A percentile compares a stretch with the other conserved stretches of the same genome.
Conservation (phyloP, 2,113 vertebrate species). For the Panthera leo region DNA sequence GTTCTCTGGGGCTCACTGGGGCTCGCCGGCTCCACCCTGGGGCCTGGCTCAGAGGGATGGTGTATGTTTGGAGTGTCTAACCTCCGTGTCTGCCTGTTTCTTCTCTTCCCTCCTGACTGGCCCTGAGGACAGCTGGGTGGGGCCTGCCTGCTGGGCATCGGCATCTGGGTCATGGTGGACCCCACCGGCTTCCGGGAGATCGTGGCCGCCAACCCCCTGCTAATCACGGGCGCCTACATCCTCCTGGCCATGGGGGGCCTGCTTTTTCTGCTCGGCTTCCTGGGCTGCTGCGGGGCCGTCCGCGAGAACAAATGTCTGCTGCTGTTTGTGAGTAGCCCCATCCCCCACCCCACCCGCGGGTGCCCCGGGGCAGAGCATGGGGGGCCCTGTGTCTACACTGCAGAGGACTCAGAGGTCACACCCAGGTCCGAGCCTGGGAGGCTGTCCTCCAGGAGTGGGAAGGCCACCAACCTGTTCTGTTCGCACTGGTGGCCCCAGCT, state of each 20-base stretch:
- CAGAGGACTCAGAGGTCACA: neutral
- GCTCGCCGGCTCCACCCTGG: neutral
- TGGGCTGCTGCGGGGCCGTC: constrained; percentile 95
- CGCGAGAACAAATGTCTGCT: constrained; percentile 95
- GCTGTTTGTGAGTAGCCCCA: constrained; percentile 90
- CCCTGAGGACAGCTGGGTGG: constrained; percentile 89
- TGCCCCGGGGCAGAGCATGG: rapidly evolving
- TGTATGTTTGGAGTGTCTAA: neutral
- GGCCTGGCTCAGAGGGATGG: rapidly evolving
- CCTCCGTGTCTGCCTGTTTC: neutral
- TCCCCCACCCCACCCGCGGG: neutral
- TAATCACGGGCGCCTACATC: constrained; percentile 93
- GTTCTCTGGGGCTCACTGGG: neutral
- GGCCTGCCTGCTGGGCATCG: constrained; percentile 90
- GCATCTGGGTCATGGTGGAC: constrained; percentile 94
- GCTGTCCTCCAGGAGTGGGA: rapidly evolving
- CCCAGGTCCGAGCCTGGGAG: neutral
- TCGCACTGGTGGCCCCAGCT: neutral
- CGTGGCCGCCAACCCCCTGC: constrained; percentile 92
- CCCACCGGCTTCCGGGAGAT: constrained; percentile 95
- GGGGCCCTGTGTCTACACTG: rapidly evolving
- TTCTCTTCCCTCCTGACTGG: rapidly evolving
- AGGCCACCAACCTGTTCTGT: rapidly evolving
- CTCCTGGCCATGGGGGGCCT: constrained; percentile 93
- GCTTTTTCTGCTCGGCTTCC: constrained; percentile 95